Evolutionary conservation across 2,113 vertebrate genomes (phyloP).

Genomic region (Pelvicachromis taeniatus): DNA sequence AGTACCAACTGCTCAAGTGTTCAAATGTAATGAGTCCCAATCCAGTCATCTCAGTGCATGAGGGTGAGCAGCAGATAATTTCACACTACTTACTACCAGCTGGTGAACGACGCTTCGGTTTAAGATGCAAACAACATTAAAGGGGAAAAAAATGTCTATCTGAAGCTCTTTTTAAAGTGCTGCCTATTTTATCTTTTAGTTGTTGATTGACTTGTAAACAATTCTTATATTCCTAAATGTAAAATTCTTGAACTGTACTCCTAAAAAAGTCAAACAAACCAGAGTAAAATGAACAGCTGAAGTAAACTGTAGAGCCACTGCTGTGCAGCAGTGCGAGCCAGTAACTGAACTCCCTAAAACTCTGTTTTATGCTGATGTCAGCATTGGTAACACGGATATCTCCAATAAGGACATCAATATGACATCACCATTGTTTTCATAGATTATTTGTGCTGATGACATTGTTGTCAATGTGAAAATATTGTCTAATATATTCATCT

Average conservation of each 20-base stretch:
- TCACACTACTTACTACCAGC: background rate
- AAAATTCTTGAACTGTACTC: background rate
- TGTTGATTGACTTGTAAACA: background rate
- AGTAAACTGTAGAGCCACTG: background rate
- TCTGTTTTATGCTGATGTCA: background rate
- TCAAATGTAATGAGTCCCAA: background rate
- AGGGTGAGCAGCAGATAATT: background rate
- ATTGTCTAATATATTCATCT: background rate
- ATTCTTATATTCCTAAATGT: background rate
- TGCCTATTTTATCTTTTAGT: background rate
- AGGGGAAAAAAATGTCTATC: background rate
- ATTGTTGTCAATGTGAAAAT: background rate
- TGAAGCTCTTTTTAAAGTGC: no score
- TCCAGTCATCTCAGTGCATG: background rate
- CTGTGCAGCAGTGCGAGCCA: background rate
- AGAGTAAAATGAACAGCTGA: background rate
- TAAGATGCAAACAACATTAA: background rate
- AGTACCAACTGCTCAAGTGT: background rate
- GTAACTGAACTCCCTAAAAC: background rate
- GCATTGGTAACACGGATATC: background rate
- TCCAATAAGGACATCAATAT: background rate
- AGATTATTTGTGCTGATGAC: background rate
- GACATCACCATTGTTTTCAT: background rate
- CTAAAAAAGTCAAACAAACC: background rate
- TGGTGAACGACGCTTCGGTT: background rate